Evolutionary conservation across 2,113 vertebrate genomes (phyloP).

Genomic region (Rhea pennata): DNA sequence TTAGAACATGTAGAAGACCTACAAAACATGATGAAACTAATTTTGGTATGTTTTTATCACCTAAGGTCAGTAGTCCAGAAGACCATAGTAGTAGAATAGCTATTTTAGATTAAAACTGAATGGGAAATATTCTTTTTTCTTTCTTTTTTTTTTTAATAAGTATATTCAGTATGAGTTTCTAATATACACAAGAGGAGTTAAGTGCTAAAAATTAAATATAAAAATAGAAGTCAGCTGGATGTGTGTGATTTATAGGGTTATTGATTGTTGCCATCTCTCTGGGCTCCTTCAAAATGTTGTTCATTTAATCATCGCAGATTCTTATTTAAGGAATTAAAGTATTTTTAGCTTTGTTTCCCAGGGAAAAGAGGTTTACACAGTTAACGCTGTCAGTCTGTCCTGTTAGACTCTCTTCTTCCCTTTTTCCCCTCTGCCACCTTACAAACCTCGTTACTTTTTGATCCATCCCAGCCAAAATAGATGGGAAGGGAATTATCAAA

Average conservation of each 20-base stretch:
- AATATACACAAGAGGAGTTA: background rate
- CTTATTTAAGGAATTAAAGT: background rate
- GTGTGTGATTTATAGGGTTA: rapidly evolving
- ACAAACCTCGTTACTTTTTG: background rate
- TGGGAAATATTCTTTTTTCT: background rate
- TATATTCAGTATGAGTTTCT: background rate
- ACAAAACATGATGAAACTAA: background rate
- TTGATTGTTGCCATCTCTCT: background rate
- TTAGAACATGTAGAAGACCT: background rate
- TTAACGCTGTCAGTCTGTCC: background rate
- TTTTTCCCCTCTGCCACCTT: background rate
- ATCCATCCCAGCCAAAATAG: background rate
- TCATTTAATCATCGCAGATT: background rate
- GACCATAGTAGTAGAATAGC: background rate
- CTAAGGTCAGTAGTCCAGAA: background rate
- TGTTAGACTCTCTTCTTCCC: background rate
- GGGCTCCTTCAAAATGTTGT: background rate
- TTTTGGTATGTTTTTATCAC: background rate
- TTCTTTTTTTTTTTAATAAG: background rate
- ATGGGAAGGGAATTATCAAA: background rate
- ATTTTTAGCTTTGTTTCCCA: background rate
- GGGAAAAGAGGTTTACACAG: background rate
- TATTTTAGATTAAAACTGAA: background rate
- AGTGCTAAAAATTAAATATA: background rate
- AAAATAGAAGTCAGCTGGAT: background rate